Base-by-base conservation (phyloP, 1,140 invertebrate genomes). In the Megalopta genalis region DNA sequence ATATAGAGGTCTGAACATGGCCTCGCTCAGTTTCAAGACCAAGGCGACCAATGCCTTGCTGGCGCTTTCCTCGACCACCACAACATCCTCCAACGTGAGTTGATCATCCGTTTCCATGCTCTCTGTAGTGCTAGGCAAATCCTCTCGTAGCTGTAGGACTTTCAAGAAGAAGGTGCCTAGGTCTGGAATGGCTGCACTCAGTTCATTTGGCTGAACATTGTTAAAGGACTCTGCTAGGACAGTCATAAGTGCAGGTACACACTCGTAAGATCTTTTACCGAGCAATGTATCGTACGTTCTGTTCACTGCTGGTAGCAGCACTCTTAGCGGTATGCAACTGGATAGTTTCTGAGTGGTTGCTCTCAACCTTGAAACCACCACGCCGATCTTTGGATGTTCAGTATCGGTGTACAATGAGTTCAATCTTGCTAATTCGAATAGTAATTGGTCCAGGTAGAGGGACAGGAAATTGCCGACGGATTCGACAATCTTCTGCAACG, bases 11-110 rank as follows among this genome's bases (percentile, higher is more conserved):
- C 96, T 95, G 90, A 99, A 99, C 25, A 95, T 95, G 1, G 95
- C 95, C 91, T 99, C 98, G 16, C 97, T 98, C 23, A 99, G 91
- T 91, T 98, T 98, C 9, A 99, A 92, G 27, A 98, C 95, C 72
- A 98, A 94, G 54, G 94, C 93, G 7, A 96, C 95, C 27, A 98
- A 90, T 1, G 97, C 95, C 70, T 96, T 95, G 0, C 97, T 94
- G 0, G 97, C 94, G 88, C 94, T 93, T 21, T 94, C 93, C 93
- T 99, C 98, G 0, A 96, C 92, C 2, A 84, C 60, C n/a, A 89
- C 80, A 0, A 94, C 87, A 37, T 91, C 88, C 6, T 90, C 80
- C 69, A 82, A 85, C 9, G 94, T 93, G 9, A 90, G 80, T 49
- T 93, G 89, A 27, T 91, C 82, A 14, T 90, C 81, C 18, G 81